Conservation (phyloP, 2,113 vertebrate species). For the Phrynosoma platyrhinos region DNA sequence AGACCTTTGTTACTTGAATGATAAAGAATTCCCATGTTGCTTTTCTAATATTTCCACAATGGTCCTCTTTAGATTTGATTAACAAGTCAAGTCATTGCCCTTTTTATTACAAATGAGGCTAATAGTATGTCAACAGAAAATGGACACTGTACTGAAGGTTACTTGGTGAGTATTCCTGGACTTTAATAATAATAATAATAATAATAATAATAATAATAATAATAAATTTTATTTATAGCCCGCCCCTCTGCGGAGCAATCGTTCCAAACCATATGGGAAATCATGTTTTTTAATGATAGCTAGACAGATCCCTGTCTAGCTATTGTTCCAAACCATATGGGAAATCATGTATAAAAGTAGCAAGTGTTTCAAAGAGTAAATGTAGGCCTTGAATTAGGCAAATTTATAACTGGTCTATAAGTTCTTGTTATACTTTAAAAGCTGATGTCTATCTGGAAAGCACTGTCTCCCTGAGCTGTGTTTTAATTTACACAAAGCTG, state of each 20-base stretch:
- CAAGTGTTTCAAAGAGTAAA: slow-evolving; percentile 1
- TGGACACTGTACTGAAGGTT: slow-evolving; percentile 25
- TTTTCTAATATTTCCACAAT: slow-evolving; percentile 46
- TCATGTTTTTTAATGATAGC: no score
- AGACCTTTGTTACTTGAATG: slow-evolving; percentile 51
- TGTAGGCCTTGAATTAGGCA: neutral
- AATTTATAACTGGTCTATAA: neutral
- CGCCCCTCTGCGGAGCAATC: no score
- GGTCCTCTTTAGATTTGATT: slow-evolving; percentile 48
- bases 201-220: no score
- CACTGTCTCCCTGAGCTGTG: neutral
- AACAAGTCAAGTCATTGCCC: slow-evolving; percentile 32
- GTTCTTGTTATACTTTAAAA: neutral
- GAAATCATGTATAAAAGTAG: slow-evolving; percentile 7
- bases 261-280: no score
- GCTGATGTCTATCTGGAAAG: neutral
- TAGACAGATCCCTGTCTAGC: no score
- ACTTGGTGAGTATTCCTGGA: neutral
- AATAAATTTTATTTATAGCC: no score
- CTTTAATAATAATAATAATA: no score
- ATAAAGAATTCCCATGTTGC: slow-evolving; percentile 44
- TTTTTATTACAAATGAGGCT: slow-evolving; percentile 50
- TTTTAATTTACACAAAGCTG: slow-evolving; percentile 6
- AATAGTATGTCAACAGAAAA: slow-evolving; percentile 42
- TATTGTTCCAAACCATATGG: neutral